Conservation (phyloP, 2,888 invertebrate genomes). For the Sinohyriopsis cumingii region DNA sequence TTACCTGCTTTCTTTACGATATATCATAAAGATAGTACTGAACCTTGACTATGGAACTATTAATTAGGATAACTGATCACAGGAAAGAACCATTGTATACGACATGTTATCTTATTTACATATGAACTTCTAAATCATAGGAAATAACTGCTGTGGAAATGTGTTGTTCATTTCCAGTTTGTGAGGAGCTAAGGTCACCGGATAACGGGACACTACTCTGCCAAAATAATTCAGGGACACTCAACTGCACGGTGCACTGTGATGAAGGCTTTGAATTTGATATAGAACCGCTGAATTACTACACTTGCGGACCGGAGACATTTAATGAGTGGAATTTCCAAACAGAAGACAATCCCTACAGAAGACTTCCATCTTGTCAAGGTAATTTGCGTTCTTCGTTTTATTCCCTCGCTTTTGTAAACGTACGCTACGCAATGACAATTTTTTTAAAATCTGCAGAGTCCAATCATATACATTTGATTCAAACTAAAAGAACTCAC, state of each 20-base stretch:
- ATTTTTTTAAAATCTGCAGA: no score
- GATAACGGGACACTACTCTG: conserved; percentile 9
- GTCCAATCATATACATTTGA: no score
- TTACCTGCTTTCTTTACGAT: no score
- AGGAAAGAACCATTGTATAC: no score
- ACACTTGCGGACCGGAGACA: conserved; percentile 25
- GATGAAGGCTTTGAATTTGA: conserved; percentile 24
- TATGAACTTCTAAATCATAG: no score
- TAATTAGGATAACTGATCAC: no score
- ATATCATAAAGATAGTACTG: no score
- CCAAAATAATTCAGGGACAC: conserved; percentile 6
- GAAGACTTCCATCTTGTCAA: conserved; percentile 17
- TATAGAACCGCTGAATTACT: conserved; percentile 13
- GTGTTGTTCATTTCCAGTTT: conserved; percentile 17
- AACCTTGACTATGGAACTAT: no score
- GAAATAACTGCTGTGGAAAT: no score
- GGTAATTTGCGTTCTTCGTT: conserved; percentile 3
- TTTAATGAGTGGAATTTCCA: conserved; percentile 28
- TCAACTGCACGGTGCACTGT: conserved; percentile 24
- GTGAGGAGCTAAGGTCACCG: conserved; percentile 11
- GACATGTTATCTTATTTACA: no score
- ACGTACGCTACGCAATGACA: no score
- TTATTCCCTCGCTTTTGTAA: neutral
- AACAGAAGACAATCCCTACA: conserved; percentile 16
- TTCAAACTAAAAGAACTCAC: no score